Evolutionary conservation across 1,140 invertebrate genomes (phyloP), one percentile per base, ranked within the genome.

Genomic region (Lepidotrigona ventralis): DNA sequence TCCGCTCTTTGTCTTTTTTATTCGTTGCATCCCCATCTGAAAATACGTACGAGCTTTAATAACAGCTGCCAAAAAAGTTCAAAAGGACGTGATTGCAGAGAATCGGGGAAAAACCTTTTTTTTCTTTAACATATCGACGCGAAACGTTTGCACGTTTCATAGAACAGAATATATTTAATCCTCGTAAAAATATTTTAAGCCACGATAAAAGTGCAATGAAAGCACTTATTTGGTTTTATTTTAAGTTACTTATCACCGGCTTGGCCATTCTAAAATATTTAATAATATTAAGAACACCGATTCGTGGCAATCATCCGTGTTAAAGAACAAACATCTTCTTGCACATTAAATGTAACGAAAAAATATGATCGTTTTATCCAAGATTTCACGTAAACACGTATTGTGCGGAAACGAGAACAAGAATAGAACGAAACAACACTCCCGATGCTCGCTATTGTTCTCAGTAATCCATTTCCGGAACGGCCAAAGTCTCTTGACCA

Each of bases 21-120:
- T 53, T 71, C 69, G n/a, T n/a, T 71, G 11, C n/a, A 26, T 15
- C 9, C 2, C 23, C n/a, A 71, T n/a, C 26, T 46, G n/a, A 71
- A 53, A 23, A 71, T 53, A 60, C 58, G 17, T 26, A 71, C 46
- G 46, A 51, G 23, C 8, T 71, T 71, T 71, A 71, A 71, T 70
- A 70, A 69, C 33, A 39, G 21, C 33, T 39, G 33, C 14, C 33
- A 39, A 70, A 70, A 69, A 39, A 33, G n/a, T 51, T n/a, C 23
- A 51, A 51, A 14, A 51, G 39, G 12, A 17, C 12, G 12, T 12
- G 68, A 70, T 70, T 14, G 39, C n/a, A 51, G 23, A 1, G n/a
- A 46, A 21, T 21, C n/a, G n/a, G 2, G n/a, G 6, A 5, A 68
- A 11, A 33, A 12, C 14, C n/a, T 23, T 46, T 46, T 46, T 39